Conservation (phyloP, 2,113 vertebrate species). For the Anthoscopus minutus region DNA sequence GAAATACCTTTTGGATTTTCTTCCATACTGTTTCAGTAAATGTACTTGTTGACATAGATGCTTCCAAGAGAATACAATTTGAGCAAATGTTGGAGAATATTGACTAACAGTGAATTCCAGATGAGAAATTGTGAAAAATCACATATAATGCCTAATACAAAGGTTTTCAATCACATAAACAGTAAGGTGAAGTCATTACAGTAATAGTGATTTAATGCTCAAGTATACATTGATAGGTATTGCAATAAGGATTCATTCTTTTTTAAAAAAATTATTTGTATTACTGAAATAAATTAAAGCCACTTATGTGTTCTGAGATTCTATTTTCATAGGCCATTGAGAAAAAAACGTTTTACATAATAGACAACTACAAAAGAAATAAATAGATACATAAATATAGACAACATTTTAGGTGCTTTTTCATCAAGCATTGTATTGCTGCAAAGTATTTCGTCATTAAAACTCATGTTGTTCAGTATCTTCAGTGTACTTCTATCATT, state of each 20-base stretch:
- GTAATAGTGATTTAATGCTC: neutral
- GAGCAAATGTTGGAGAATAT: neutral
- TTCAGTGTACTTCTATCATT: neutral
- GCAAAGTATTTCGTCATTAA: neutral
- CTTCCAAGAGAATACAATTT: neutral
- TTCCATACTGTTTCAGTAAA: neutral
- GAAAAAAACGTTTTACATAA: neutral
- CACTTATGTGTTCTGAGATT: neutral
- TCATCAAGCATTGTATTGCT: neutral
- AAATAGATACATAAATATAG: neutral
- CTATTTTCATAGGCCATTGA: neutral
- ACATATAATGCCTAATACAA: neutral
- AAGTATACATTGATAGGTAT: neutral
- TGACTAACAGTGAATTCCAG: neutral
- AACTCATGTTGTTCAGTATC: neutral
- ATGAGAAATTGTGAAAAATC: neutral
- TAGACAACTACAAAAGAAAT: neutral
- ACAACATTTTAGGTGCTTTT: accelerated
- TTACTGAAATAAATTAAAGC: neutral
- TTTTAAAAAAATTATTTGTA: neutral
- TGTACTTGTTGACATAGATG: neutral
- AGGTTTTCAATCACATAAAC: neutral
- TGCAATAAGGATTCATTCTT: neutral
- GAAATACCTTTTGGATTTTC: neutral
- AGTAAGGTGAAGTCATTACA: neutral